Conservation (phyloP, 2,888 invertebrate genomes). For the Sesamia inferens region DNA sequence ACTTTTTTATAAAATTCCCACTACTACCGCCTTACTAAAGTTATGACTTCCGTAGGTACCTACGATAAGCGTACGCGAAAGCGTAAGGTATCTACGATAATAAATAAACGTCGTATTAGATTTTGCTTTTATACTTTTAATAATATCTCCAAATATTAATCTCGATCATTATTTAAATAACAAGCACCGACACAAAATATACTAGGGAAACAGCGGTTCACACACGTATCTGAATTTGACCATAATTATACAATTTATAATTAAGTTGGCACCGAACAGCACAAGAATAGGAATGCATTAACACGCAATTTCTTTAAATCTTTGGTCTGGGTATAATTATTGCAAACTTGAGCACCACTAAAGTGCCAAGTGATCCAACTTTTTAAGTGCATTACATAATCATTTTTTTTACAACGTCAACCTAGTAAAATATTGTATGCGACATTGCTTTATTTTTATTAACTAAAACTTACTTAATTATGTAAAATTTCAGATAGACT, state of each 20-base stretch:
- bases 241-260: constrained; percentile 67
- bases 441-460: constrained; percentile 58
- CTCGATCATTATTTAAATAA: constrained; percentile 69
- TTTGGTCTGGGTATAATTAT: constrained; percentile 85
- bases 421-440: constrained; percentile 64
- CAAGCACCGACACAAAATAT: constrained; percentile 71
- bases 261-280: constrained; percentile 81
- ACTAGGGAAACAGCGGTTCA: constrained; percentile 68
- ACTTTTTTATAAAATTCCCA: too few species aligned
- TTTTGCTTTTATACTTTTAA: constrained; percentile 62
- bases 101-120: constrained; percentile 39
- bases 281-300: constrained; percentile 74
- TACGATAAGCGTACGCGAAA: background rate
- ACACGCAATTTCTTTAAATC: constrained; percentile 78
- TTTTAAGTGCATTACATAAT: constrained; percentile 60
- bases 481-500: constrained; percentile 83
- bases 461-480: constrained; percentile 66
- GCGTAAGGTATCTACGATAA: background rate
- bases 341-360: constrained; percentile 72
- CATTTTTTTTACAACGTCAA: constrained; percentile 62
- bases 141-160: constrained; percentile 69
- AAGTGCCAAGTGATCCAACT: constrained; percentile 58
- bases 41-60: background rate
- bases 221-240: constrained; percentile 68
- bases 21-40: constrained; percentile 1